These are phyloP conservation scores for Rhinichthys osculus DNA, from an alignment of 2,797 vertebrate species.

Conservation along the genomic window DNA sequence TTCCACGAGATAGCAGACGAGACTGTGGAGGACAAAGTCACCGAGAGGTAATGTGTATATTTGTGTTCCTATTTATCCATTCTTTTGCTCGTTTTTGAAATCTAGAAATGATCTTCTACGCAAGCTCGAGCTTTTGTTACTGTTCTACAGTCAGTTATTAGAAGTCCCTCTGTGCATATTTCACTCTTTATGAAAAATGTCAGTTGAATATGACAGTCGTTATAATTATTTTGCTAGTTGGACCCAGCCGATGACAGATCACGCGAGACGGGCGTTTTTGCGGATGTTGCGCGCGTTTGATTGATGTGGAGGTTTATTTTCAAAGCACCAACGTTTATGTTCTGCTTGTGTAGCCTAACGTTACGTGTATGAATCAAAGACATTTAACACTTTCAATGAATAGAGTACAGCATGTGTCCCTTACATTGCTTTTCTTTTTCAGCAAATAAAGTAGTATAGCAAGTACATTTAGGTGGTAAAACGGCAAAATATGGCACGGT, in stretches of 20 bases:
- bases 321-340: neutral
- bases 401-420: neutral
- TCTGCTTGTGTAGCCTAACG: neutral
- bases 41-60: conserved; percentile 66
- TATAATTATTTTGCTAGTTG: neutral
- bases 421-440: neutral
- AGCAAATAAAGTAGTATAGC: too few relatives aligned
- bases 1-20: conserved; percentile 71
- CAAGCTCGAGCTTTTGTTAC: conserved; percentile 30
- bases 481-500: neutral
- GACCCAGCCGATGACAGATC: neutral
- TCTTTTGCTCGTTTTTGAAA: neutral
- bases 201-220: conserved; percentile 7
- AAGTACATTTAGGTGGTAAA: neutral
- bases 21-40: conserved; percentile 57
- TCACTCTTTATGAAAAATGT: neutral
- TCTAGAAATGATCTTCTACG: neutral
- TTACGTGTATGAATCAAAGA: neutral
- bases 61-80: neutral
- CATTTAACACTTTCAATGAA: neutral
- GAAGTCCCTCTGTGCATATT: neutral
- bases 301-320: neutral
- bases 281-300: neutral
- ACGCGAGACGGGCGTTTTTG: neutral
- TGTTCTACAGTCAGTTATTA: neutral